Percentiles rank a stretch among this genome's conserved stretches.
These are phyloP conservation scores for Gila orcuttii DNA, from an alignment of 2,113 vertebrate genomes.

Conservation along the genomic window DNA sequence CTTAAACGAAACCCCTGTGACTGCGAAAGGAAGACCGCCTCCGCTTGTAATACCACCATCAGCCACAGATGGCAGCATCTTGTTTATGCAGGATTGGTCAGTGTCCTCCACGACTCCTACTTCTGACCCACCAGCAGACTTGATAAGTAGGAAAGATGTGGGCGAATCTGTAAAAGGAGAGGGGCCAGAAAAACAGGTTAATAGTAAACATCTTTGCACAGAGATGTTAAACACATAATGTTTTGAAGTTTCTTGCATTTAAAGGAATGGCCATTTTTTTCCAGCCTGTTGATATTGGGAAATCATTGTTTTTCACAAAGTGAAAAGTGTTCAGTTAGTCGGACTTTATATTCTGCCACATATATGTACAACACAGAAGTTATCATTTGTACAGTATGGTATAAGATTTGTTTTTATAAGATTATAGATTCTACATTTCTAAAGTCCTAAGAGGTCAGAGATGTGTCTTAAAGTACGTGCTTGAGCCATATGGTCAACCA, in stretches of 20 bases:
- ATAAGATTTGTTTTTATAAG: neutral
- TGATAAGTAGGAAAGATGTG: conserved; percentile 50
- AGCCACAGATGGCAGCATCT: conserved; percentile 53
- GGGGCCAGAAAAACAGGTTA: conserved; percentile 3
- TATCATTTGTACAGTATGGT: neutral
- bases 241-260: neutral
- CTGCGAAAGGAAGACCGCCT: conserved; percentile 13
- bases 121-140: conserved; percentile 49
- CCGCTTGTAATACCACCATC: conserved; percentile 41
- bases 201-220: conserved; percentile 4
- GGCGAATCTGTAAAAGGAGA: conserved; percentile 30
- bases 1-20: neutral
- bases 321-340: neutral
- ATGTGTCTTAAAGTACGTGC: neutral
- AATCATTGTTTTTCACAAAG: neutral
- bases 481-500: neutral
- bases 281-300: neutral
- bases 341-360: conserved; percentile 4
- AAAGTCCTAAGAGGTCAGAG: neutral
- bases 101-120: conserved; percentile 66
- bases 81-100: conserved; percentile 67
- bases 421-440: too few relatives aligned
- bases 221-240: conserved; percentile 11
- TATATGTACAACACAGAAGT: neutral
- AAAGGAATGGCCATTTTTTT: neutral